Evolutionary conservation across 2,797 vertebrate species (phyloP), one percentile per base, ranked within the genome.

Genomic region (Gobionotothen gibberifrons): DNA sequence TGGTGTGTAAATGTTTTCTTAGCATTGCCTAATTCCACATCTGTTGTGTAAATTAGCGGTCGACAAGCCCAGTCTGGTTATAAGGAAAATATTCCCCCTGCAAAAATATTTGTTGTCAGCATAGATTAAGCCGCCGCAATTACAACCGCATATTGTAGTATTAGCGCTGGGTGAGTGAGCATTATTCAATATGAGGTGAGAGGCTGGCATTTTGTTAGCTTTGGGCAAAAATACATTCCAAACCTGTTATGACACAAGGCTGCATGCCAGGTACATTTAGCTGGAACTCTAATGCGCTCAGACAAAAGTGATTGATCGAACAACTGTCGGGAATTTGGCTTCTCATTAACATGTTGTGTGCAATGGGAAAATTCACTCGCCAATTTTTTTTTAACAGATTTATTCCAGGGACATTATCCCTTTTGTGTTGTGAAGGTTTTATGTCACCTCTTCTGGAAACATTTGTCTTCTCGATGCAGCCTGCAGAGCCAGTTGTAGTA

Each of bases 61-160:
- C 70, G 81, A 79, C 85, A 70, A 81, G 82, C 86, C 74, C 52
- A 52, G 85, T 91, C 85, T 83, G 87, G 85, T 87, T 78, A 74
- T 14, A 40, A 53, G 88, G 85, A 86, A 92, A 91, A 86, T 86
- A 86, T 89, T 85, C 70, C 68, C 43, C 49, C 77, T 62, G 77
- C 81, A 83, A 86, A 90, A 91, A 89, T 86, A 90, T 90, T 90
- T 92, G 89, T 92, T 90, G 89, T 90, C 88, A 89, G 80, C 86
- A 76, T 71, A 78, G 87, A 91, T 89, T 90, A 90, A 86, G 81
- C 73, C 78, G 10, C 78, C 32, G 82, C 83, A 84, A 85, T 88
- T 85, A 87, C 82, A 57, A 63, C 72, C 73, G 17, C 82, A 79
- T 73, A 76, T 85, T 85, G 75, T 76, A 83, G 82, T 83, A 82